phyloP scores from a whole-genome alignment of 2,113 vertebrate species.

The Cryptotis parvus region DNA sequence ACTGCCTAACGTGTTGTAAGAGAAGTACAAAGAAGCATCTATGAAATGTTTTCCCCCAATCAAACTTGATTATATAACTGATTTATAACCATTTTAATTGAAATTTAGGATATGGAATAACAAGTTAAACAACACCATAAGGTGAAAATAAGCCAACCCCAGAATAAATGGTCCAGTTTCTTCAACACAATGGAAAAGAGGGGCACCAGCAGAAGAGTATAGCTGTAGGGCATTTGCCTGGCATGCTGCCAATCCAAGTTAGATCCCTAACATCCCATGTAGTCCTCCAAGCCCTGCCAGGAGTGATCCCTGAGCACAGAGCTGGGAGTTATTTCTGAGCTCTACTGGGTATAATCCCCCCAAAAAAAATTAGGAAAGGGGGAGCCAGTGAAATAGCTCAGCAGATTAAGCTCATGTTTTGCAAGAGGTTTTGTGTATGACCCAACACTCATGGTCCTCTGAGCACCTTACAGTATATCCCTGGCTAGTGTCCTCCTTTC shows the following conservation, averaged over 20 bases:
- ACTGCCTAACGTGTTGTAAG: not conserved
- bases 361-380: too few species aligned
- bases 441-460: not conserved
- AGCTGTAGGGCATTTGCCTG: too few species aligned
- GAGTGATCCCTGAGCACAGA: too few species aligned
- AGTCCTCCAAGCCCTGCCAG: too few species aligned
- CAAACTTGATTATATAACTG: slow-evolving; percentile 19
- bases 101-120: not conserved
- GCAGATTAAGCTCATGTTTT: too few species aligned
- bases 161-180: not conserved
- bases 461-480: not conserved
- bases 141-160: not conserved
- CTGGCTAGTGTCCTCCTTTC: not conserved
- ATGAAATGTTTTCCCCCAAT: not conserved
- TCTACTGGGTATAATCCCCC: too few species aligned
- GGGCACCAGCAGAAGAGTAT: not conserved
- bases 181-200: slow-evolving; percentile 8
- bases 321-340: too few species aligned
- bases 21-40: not conserved
- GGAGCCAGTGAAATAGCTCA: too few species aligned
- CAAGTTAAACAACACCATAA: not conserved
- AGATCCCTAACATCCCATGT: too few species aligned
- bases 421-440: too few species aligned
- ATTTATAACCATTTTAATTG: not conserved
- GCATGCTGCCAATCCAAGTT: too few species aligned